These are phyloP conservation scores for Psittacula cyanocephala DNA, from an alignment of 2,113 vertebrate genomes.

Conservation along the genomic window DNA sequence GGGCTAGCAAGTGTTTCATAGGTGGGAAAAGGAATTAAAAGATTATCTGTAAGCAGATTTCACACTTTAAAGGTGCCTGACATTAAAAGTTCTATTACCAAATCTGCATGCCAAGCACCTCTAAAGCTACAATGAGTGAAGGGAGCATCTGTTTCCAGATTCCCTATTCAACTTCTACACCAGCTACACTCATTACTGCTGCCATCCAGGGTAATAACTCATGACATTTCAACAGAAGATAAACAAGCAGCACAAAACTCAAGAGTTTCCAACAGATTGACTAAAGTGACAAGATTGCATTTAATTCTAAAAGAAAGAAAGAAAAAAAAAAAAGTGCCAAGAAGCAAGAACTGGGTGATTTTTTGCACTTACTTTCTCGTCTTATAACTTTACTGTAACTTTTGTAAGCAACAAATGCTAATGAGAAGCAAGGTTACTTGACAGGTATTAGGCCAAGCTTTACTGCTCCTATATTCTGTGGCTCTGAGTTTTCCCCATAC, in stretches of 20 bases:
- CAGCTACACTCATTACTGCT: neutral
- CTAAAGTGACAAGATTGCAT: neutral
- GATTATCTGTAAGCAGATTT: neutral
- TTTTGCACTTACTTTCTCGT: neutral
- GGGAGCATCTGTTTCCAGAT: neutral
- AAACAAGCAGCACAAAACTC: neutral
- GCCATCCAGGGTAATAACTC: neutral
- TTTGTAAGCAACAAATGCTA: neutral
- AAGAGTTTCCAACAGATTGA: neutral
- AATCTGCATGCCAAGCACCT: neutral
- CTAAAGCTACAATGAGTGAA: neutral
- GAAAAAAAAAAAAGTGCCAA: neutral
- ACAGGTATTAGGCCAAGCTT: neutral
- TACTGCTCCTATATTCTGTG: neutral
- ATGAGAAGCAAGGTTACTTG: neutral
- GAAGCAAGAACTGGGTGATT: neutral
- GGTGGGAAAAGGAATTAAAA: neutral
- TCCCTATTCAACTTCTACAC: neutral
- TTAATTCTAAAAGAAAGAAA: neutral
- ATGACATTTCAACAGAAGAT: neutral
- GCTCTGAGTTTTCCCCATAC: neutral
- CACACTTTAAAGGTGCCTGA: neutral
- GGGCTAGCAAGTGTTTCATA: neutral
- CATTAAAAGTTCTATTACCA: neutral
- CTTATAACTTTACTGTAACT: neutral